A percentile compares a stretch with the other conserved stretches of the same genome.
Conservation (phyloP, 2,797 vertebrate species). For the Lophura swinhoii region DNA sequence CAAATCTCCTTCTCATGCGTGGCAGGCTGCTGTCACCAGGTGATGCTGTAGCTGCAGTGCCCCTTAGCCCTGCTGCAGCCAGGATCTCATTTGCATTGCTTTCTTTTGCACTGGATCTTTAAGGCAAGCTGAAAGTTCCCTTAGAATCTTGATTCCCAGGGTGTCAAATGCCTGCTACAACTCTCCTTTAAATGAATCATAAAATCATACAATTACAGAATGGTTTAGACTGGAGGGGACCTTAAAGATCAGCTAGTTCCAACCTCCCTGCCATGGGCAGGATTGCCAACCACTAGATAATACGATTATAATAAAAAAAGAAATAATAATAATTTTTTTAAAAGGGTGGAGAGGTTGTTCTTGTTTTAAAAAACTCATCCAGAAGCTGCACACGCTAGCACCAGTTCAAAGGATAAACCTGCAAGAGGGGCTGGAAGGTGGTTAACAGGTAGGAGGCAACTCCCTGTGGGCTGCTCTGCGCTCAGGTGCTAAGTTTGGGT, state of each 20-base stretch:
- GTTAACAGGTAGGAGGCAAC: background rate
- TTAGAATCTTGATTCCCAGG: background rate
- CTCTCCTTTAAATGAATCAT: background rate
- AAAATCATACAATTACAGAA: too few relatives aligned
- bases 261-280: too few relatives aligned
- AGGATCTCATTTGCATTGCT: background rate
- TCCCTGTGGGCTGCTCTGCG: background rate
- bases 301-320: background rate
- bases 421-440: background rate
- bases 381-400: background rate
- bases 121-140: background rate
- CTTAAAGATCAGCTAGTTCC: too few relatives aligned
- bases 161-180: background rate
- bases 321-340: background rate
- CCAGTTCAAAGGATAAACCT: background rate
- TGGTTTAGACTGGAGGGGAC: too few relatives aligned
- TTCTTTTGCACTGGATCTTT: background rate
- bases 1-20: background rate
- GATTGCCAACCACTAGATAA: too few relatives aligned
- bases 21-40: background rate
- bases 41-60: background rate
- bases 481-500: background rate
- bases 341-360: too few relatives aligned
- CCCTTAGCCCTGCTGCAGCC: background rate
- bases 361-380: background rate